These are phyloP conservation scores for Limnephilus marmoratus DNA, from an alignment of 2,888 invertebrate genomes.

Conservation along the genomic window DNA sequence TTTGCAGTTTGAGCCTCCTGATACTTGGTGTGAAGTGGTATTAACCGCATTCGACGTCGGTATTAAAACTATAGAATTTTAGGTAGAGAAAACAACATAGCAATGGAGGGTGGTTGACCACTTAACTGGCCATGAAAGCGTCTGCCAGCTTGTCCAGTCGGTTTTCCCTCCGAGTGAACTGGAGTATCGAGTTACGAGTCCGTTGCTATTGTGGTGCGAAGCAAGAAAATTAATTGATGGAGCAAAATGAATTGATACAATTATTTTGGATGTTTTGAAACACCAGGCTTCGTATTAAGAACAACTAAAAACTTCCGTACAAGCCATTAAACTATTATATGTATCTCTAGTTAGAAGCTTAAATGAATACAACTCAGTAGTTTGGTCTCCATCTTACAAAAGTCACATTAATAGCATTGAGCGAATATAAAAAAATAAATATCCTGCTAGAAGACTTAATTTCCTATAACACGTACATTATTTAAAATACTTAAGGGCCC, in stretches of 20 bases:
- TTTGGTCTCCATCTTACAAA: too few species aligned
- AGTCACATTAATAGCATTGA: too few species aligned
- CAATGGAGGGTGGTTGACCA: neutral
- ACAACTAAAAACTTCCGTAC: too few species aligned
- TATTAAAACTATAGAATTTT: neutral
- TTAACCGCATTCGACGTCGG: neutral
- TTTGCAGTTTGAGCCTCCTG: neutral
- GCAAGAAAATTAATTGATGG: neutral
- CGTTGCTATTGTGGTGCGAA: neutral
- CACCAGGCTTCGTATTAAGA: too few species aligned
- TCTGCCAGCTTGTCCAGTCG: neutral
- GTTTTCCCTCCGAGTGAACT: neutral
- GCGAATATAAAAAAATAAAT: too few species aligned
- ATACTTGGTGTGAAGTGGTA: neutral
- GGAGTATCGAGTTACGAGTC: neutral
- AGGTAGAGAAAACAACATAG: neutral
- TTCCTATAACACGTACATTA: too few species aligned
- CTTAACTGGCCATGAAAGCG: neutral
- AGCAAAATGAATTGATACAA: neutral
- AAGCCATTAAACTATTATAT: too few species aligned
- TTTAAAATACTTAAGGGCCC: too few species aligned
- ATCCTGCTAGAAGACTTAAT: too few species aligned
- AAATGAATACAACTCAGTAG: too few species aligned
- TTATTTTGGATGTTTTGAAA: too few species aligned
- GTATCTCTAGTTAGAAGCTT: too few species aligned